A percentile compares a stretch with the other conserved stretches of the same genome.
phyloP scores from a whole-genome alignment of 2,113 vertebrate species.

The Eolophus roseicapilla region DNA sequence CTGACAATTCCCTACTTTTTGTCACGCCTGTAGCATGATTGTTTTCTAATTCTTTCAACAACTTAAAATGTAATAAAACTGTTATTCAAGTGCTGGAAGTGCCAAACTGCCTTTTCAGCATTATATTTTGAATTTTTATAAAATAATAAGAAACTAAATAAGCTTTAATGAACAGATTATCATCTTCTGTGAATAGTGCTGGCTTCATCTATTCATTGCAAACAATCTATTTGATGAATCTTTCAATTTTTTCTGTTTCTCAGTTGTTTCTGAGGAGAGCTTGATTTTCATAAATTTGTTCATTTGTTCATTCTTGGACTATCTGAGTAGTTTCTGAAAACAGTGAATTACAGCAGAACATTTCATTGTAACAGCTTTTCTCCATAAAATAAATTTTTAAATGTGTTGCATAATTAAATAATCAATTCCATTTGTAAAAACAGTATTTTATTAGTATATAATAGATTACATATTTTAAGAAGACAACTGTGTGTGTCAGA shows the following conservation, averaged over 20 bases:
- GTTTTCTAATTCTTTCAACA: background rate
- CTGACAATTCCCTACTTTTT: background rate
- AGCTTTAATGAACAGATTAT: background rate
- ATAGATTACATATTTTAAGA: background rate
- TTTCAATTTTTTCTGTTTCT: background rate
- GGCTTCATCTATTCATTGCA: background rate
- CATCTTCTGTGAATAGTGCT: background rate
- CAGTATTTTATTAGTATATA: background rate
- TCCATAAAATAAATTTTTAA: background rate
- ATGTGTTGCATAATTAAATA: background rate
- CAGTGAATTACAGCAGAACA: background rate
- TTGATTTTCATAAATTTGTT: conserved; percentile 7
- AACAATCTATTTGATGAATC: background rate
- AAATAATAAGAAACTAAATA: background rate
- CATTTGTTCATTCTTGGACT: background rate
- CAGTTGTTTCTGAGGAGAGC: background rate
- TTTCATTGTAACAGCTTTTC: background rate
- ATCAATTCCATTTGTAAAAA: background rate
- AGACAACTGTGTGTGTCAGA: background rate
- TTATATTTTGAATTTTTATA: background rate
- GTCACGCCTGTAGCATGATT: background rate
- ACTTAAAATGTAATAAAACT: background rate
- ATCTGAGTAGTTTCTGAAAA: conserved; percentile 17
- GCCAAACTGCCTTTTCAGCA: background rate
- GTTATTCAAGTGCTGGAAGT: background rate